Evolutionary conservation across 2,888 invertebrate genomes (phyloP).

Genomic region (Griposia aprilina): DNA sequence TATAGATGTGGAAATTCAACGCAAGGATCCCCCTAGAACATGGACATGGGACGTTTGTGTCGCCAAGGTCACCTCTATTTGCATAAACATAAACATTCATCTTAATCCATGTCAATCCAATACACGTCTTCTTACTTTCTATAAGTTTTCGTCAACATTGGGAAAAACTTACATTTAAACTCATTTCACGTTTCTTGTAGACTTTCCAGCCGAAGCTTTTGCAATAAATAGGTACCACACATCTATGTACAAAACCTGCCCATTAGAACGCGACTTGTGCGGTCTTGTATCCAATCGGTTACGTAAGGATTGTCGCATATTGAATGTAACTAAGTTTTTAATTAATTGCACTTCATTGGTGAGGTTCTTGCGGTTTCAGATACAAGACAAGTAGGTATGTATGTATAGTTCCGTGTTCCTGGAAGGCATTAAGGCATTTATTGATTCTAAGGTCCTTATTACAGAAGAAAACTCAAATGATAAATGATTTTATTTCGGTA

Average conservation of each 20-base stretch:
- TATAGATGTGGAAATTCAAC: not conserved
- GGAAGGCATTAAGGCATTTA: constrained; percentile 1
- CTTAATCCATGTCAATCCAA: constrained; percentile 21
- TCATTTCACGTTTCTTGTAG: not conserved
- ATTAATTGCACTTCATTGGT: constrained; percentile 39
- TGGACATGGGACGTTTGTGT: not conserved
- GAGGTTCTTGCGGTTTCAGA: constrained; percentile 18
- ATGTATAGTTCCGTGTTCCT: constrained; percentile 39
- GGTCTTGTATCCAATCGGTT: constrained; percentile 40
- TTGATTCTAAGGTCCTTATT: not conserved
- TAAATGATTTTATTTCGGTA: no score
- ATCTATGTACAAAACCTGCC: constrained; percentile 24
- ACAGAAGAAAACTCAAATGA: no score
- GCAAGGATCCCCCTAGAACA: not conserved
- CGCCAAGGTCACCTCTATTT: not conserved
- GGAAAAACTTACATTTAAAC: constrained; percentile 16
- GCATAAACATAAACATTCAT: not conserved
- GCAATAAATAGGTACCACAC: constrained; percentile 14
- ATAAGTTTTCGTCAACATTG: constrained; percentile 22
- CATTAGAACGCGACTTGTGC: constrained; percentile 38
- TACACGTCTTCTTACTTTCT: constrained; percentile 22
- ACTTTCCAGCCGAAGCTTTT: constrained; percentile 17
- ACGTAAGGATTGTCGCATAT: constrained; percentile 36
- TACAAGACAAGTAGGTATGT: constrained; percentile 14
- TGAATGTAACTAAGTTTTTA: constrained; percentile 38